A percentile compares a stretch with the other conserved stretches of the same genome.
Conservation (phyloP, 2,113 vertebrate genomes). For the Leptosomus discolor region DNA sequence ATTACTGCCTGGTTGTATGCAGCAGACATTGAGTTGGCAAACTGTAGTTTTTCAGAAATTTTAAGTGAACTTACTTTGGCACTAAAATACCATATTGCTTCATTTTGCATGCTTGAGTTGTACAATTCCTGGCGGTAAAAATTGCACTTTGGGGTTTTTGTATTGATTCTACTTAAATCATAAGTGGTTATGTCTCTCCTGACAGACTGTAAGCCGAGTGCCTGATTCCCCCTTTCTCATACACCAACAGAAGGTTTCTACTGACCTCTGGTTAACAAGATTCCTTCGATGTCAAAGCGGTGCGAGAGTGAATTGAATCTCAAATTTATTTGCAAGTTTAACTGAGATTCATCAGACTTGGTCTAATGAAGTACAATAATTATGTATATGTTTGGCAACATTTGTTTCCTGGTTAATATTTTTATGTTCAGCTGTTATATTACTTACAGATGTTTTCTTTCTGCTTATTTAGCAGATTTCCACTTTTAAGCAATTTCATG, state of each 20-base stretch:
- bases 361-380: constrained; percentile 24
- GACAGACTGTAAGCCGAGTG: not conserved
- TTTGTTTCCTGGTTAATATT: constrained; percentile 16
- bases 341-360: not conserved
- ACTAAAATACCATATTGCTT: constrained; percentile 36
- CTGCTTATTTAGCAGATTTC: constrained; percentile 11
- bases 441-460: constrained; percentile 39
- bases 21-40: constrained; percentile 53
- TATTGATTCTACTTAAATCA: constrained; percentile 16
- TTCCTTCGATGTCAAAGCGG: not conserved
- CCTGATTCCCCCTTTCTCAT: not conserved
- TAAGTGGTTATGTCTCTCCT: constrained; percentile 13
- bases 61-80: constrained; percentile 58
- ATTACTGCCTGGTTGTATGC: not conserved
- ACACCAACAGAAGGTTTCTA: not conserved
- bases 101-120: constrained; percentile 43
- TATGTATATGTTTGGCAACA: not conserved
- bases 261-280: not conserved
- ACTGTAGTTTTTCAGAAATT: constrained; percentile 33
- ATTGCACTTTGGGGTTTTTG: not conserved
- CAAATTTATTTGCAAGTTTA: not conserved
- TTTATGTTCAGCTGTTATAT: not conserved
- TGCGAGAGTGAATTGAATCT: not conserved
- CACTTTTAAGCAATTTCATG: constrained; percentile 10
- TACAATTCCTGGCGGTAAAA: constrained; percentile 48